Base-by-base conservation (phyloP, 2,797 vertebrate species). In the Gallinago solitaria region DNA sequence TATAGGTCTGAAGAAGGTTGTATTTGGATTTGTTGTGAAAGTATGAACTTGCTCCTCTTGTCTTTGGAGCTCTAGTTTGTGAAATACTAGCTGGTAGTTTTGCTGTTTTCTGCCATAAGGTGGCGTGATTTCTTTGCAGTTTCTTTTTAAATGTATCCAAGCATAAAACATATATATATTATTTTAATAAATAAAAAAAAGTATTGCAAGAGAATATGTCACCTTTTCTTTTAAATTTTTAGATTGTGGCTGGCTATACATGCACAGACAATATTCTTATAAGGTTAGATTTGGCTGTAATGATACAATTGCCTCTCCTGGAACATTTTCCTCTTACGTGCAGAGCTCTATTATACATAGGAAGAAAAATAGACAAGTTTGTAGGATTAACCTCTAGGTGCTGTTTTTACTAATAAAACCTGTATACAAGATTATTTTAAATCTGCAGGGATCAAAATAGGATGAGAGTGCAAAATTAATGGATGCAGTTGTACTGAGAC, bases 91-190 rank as follows among this genome's bases (percentile, higher is more conserved):
- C 45, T 5, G 4, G 59, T n/a, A 17, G 28, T 56, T 81, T 79
- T 86, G 12, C 95, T 76, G 43, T 63, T 35, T 94, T 84, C 85
- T 83, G 68, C 96, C 96, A 95, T 91, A 83, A 95, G 95, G 94
- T 96, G 92, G 95, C 95, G 48, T n/a, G 51, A 61, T 95, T 96
- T 90, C 94, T 88, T 90, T 95, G 73, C 25, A 80, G 65, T 83
- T 41, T 47, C 81, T 87, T 50, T 8, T 4, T 14, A 12, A 39
- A 9, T 35, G 32, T 78, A 16, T 59, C 20, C 7, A 59, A 59
- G 73, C 48, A 45, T 28, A 59, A 63, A 48, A 18, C 27, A 5
- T 23, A 4, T 28, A 23, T 33, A 11, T 39, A 24, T 51, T n/a
- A 24, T 16, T 75, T 85, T 45, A 82, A 68, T 61, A 75, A 61